These are phyloP conservation scores for Cyclina sinensis DNA, from an alignment of 1,140 invertebrate genomes.

Conservation along the genomic window DNA sequence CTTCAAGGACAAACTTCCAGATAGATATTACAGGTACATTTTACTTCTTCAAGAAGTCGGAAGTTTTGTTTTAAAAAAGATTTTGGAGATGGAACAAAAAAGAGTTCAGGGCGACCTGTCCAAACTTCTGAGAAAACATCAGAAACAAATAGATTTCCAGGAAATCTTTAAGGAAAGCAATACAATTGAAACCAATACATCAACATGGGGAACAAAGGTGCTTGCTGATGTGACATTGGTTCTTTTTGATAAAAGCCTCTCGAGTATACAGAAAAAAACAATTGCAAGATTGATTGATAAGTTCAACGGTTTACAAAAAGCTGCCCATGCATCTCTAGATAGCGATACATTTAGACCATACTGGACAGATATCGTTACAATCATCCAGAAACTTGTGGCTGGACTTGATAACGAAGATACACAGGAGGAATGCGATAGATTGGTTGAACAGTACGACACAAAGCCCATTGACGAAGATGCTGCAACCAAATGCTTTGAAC, in stretches of 20 bases:
- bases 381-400: not conserved
- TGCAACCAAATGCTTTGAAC: not conserved
- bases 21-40: not conserved
- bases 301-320: not conserved
- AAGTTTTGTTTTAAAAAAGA: not conserved
- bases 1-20: not conserved
- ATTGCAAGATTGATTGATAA: not conserved
- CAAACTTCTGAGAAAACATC: not conserved
- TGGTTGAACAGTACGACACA: not conserved
- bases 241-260: not conserved
- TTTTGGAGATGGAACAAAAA: not conserved
- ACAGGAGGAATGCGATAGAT: not conserved
- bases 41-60: not conserved
- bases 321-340: not conserved
- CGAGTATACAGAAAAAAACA: not conserved
- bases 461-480: not conserved
- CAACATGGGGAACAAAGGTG: not conserved
- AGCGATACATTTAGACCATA: not conserved
- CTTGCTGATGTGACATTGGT: not conserved
- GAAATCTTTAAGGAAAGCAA: not conserved
- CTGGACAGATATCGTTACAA: not conserved
- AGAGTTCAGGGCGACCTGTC: not conserved
- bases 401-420: not conserved
- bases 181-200: not conserved
- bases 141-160: not conserved